A percentile compares a stretch with the other conserved stretches of the same genome.
These are phyloP conservation scores for Meloidogyne floridensis DNA, from an alignment of 1,140 invertebrate genomes.

Conservation along the genomic window DNA sequence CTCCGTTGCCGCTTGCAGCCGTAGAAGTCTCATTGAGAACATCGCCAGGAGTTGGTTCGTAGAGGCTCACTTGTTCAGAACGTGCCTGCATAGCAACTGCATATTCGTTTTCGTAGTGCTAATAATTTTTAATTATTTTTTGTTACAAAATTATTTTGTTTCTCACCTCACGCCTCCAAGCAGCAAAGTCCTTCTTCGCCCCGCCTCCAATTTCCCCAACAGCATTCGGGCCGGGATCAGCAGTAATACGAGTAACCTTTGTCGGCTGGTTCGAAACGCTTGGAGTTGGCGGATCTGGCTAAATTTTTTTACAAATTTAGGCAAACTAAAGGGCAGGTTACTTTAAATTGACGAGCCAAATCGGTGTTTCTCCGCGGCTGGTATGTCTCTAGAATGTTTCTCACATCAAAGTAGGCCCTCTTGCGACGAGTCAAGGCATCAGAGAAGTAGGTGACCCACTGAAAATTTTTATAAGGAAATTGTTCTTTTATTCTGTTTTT, in stretches of 20 bases:
- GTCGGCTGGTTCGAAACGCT: slow-evolving; percentile 3
- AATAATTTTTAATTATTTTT: background rate
- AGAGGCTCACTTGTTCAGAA: background rate
- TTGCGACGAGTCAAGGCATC: slow-evolving; percentile 4
- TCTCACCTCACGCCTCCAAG: background rate
- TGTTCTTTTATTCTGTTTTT: background rate
- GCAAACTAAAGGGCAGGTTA: background rate
- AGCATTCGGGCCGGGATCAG: background rate
- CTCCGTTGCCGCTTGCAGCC: background rate
- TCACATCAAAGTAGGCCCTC: slow-evolving; percentile 4
- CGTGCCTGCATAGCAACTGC: background rate
- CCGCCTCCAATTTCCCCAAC: background rate
- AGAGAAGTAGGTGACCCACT: slow-evolving; percentile 8
- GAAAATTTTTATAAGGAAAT: background rate
- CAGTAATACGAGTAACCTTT: background rate
- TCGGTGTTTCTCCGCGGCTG: background rate
- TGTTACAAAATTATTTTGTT: no score
- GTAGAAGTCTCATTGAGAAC: background rate
- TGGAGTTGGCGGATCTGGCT: background rate
- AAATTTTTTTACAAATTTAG: background rate
- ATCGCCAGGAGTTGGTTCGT: background rate
- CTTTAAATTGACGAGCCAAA: background rate
- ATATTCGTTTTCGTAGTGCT: background rate
- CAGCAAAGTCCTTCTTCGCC: background rate
- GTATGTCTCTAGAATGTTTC: background rate